These are phyloP conservation scores for Slavum lentiscoides DNA, from an alignment of 2,888 invertebrate genomes.

Conservation along the genomic window DNA sequence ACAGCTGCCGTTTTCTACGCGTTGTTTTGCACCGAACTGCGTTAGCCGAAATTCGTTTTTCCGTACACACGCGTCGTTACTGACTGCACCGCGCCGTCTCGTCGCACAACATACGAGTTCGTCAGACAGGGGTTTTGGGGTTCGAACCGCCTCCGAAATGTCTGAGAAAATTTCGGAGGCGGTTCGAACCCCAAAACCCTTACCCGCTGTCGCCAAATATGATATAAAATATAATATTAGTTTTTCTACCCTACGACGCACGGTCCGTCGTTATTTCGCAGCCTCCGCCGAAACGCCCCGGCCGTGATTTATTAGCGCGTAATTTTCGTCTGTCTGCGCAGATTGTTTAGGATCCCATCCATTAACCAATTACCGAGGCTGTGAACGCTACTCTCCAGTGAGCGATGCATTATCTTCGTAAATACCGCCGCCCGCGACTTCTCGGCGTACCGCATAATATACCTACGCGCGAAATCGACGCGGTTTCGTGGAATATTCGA, in stretches of 20 bases:
- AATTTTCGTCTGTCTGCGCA: slow-evolving; percentile 22
- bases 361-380: slow-evolving; percentile 42
- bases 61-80: too few relatives aligned
- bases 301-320: slow-evolving; percentile 27
- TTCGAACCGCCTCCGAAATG: too few relatives aligned
- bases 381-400: slow-evolving; percentile 32
- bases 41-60: too few relatives aligned
- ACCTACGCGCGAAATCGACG: not conserved
- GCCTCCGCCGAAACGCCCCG: not conserved
- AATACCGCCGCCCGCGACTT: not conserved
- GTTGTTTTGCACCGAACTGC: too few relatives aligned
- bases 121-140: too few relatives aligned
- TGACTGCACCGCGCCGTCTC: too few relatives aligned
- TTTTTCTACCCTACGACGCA: not conserved
- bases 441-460: too few relatives aligned
- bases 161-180: too few relatives aligned
- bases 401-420: slow-evolving; percentile 49
- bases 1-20: not conserved
- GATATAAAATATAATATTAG: not conserved
- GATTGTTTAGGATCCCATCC: slow-evolving; percentile 42
- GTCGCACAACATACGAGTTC: too few relatives aligned
- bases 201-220: too few relatives aligned
- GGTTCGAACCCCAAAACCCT: too few relatives aligned
- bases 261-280: not conserved
- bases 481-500: not conserved